phyloP scores from a whole-genome alignment of 2,888 invertebrate genomes.

The Lycia hirtaria region DNA sequence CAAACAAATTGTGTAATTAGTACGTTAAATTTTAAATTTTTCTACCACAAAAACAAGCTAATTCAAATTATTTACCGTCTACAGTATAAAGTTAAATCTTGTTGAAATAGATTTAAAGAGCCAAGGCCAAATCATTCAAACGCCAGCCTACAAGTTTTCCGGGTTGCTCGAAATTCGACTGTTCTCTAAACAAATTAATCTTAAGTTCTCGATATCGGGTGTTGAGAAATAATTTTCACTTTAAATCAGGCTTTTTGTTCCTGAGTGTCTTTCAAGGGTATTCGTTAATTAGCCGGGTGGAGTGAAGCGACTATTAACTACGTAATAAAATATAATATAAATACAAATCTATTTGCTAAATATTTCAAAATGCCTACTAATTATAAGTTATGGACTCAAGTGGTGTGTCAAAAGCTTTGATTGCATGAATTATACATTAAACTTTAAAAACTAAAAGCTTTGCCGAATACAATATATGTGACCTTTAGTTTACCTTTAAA shows the following conservation, averaged over 20 bases:
- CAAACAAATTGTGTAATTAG: no score
- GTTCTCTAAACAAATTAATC: conserved; percentile 21
- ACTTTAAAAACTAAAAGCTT: no score
- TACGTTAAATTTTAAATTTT: no score
- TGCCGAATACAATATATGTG: no score
- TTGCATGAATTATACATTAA: neutral
- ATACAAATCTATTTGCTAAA: neutral
- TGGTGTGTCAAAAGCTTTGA: neutral
- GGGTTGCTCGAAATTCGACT: conserved; percentile 5
- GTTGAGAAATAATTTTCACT: conserved; percentile 19
- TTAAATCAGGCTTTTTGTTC: conserved; percentile 31
- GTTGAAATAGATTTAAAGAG: neutral
- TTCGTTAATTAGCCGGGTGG: conserved; percentile 26
- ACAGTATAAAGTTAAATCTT: no score
- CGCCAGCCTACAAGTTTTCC: neutral
- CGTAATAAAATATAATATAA: no score
- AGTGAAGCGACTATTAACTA: conserved; percentile 17
- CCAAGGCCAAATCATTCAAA: neutral
- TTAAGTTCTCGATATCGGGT: conserved; percentile 19
- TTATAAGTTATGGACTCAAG: neutral
- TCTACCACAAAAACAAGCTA: no score
- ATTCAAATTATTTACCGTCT: no score
- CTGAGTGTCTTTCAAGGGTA: conserved; percentile 34
- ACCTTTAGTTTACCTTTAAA: no score
- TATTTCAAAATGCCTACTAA: neutral